These are phyloP conservation scores for Onychostruthus taczanowskii DNA, from an alignment of 2,113 vertebrate species.

Conservation along the genomic window DNA sequence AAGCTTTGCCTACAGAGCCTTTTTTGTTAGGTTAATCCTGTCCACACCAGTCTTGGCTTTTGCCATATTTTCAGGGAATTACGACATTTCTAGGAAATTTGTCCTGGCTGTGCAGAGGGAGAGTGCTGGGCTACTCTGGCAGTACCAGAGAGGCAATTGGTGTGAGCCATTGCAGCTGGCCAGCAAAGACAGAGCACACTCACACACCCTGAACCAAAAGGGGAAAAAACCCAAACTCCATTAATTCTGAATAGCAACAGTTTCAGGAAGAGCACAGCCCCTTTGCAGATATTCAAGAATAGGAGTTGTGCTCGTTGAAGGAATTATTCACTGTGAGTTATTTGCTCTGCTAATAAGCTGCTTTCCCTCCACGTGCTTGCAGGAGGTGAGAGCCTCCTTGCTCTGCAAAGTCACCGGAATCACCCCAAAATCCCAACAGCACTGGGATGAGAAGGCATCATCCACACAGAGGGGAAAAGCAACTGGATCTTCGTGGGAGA, in stretches of 20 bases:
- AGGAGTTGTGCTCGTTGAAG: not conserved
- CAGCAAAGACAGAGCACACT: not conserved
- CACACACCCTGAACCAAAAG: not conserved
- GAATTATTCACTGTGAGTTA: not conserved
- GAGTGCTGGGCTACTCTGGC: not conserved
- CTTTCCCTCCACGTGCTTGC: not conserved
- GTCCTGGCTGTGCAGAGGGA: not conserved
- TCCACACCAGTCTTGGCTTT: not conserved
- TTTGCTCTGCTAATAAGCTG: not conserved
- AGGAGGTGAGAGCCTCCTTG: not conserved
- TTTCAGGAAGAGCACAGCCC: not conserved
- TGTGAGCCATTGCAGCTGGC: not conserved
- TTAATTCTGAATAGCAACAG: not conserved
- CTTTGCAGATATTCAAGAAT: not conserved
- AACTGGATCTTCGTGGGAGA: accelerated
- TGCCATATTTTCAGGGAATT: not conserved
- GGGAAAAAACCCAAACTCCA: not conserved
- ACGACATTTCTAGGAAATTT: not conserved
- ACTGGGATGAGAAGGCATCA: accelerated
- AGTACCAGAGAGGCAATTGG: not conserved
- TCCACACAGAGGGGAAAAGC: accelerated
- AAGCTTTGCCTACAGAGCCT: not conserved
- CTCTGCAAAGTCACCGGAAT: not conserved
- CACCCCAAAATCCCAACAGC: not conserved
- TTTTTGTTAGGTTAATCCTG: not conserved